Evolutionary conservation across 2,797 vertebrate species (phyloP).

Genomic region (Lagorchestes hirsutus): DNA sequence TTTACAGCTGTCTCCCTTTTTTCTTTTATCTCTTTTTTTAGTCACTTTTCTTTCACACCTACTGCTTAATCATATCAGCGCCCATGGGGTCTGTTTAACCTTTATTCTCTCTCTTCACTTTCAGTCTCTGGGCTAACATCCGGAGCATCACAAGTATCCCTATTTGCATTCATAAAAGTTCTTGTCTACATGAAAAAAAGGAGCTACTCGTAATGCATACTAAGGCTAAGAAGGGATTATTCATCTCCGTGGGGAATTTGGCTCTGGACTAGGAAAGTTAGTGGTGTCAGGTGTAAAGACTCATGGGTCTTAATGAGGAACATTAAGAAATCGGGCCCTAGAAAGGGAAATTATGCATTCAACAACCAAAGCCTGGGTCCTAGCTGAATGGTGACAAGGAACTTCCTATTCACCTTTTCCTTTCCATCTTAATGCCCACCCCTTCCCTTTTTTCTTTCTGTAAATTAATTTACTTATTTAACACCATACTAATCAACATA

Average conservation of each 20-base stretch:
- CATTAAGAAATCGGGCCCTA: neutral
- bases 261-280: neutral
- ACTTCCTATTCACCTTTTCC: neutral
- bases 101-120: neutral
- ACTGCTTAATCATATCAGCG: neutral
- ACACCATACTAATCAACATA: neutral
- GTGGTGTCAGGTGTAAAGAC: neutral
- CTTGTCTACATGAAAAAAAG: neutral
- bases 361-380: neutral
- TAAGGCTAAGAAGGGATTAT: neutral
- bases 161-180: conserved; percentile 2
- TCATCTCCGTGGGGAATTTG: neutral
- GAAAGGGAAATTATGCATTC: neutral
- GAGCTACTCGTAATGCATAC: neutral
- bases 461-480: neutral
- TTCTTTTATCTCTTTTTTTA: neutral
- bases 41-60: neutral
- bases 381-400: neutral
- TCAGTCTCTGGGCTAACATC: neutral
- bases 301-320: neutral
- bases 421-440: neutral
- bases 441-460: neutral
- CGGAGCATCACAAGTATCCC: neutral
- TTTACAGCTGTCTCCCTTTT: neutral
- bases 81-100: neutral